Conservation (phyloP, 2,113 vertebrate genomes). For the Dromiciops gliroides region DNA sequence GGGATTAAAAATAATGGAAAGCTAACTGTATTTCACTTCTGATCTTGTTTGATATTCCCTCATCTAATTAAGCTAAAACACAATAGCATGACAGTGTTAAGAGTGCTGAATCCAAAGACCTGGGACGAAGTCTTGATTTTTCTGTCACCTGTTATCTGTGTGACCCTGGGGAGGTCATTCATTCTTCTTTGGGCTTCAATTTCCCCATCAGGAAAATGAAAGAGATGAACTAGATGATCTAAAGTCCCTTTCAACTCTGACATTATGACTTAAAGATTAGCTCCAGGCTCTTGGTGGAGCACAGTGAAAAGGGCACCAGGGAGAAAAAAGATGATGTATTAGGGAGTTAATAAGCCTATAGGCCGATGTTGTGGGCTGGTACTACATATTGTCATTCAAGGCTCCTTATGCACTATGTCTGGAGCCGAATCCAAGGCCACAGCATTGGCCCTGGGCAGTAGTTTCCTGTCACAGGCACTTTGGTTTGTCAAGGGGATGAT, state of each 20-base stretch:
- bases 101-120: not conserved
- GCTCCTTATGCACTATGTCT: not conserved
- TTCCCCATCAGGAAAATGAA: not conserved
- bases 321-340: not conserved
- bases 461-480: not conserved
- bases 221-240: not conserved
- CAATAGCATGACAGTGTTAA: not conserved
- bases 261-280: not conserved
- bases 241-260: not conserved
- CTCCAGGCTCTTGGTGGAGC: not conserved
- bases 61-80: not conserved
- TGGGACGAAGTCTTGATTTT: not conserved
- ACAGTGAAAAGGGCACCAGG: not conserved
- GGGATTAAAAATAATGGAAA: not conserved
- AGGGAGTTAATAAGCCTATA: not conserved
- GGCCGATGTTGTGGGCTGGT: not conserved
- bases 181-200: not conserved
- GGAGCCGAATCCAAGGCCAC: conserved; percentile 53
- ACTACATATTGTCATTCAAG: not conserved
- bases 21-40: not conserved
- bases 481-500: not conserved
- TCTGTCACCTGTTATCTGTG: not conserved
- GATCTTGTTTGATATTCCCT: not conserved
- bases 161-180: not conserved
- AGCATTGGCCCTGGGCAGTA: not conserved